Conservation (phyloP, 2,888 invertebrate species). For the Trichogramma dendrolimi region DNA sequence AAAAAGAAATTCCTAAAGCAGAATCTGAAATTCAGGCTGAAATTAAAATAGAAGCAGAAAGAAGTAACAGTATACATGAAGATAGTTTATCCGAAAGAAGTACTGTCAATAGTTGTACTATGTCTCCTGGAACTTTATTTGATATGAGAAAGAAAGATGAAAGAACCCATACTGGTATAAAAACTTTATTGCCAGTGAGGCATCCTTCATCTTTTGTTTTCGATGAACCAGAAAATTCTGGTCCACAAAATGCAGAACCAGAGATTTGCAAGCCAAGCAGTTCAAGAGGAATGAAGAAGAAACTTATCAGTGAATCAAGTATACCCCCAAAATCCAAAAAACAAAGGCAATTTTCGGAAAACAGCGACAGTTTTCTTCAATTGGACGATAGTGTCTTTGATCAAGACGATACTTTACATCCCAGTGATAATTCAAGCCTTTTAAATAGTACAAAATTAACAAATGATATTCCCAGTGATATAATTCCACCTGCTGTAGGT, state of each 20-base stretch:
- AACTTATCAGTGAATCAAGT: too few species aligned
- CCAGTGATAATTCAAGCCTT: slow-evolving; percentile 39
- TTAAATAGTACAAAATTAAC: slow-evolving; percentile 46
- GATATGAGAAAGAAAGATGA: slow-evolving; percentile 49
- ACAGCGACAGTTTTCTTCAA: slow-evolving; percentile 44
- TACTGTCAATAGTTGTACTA: slow-evolving; percentile 39
- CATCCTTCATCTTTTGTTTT: slow-evolving; percentile 31
- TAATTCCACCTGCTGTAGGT: slow-evolving; percentile 40
- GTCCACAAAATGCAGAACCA: slow-evolving; percentile 22
- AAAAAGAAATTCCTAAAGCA: slow-evolving; percentile 32
- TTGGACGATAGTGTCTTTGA: slow-evolving; percentile 46
- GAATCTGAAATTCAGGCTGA: slow-evolving; percentile 39
- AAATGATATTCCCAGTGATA: slow-evolving; percentile 42
- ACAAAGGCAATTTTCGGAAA: slow-evolving; percentile 28
- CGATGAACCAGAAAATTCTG: slow-evolving; percentile 36
- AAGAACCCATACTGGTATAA: slow-evolving; percentile 53
- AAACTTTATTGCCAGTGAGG: slow-evolving; percentile 55
- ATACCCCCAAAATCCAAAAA: slow-evolving; percentile 2
- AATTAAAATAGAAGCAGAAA: slow-evolving; percentile 20
- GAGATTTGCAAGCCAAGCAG: too few species aligned
- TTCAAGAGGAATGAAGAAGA: too few species aligned
- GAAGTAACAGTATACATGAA: slow-evolving; percentile 11
- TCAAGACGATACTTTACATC: slow-evolving; percentile 42
- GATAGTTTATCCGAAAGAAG: slow-evolving; percentile 33
- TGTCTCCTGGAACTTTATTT: slow-evolving; percentile 47